Evolutionary conservation across 2,797 vertebrate genomes (phyloP).

Genomic region (Ispidina lecontei): DNA sequence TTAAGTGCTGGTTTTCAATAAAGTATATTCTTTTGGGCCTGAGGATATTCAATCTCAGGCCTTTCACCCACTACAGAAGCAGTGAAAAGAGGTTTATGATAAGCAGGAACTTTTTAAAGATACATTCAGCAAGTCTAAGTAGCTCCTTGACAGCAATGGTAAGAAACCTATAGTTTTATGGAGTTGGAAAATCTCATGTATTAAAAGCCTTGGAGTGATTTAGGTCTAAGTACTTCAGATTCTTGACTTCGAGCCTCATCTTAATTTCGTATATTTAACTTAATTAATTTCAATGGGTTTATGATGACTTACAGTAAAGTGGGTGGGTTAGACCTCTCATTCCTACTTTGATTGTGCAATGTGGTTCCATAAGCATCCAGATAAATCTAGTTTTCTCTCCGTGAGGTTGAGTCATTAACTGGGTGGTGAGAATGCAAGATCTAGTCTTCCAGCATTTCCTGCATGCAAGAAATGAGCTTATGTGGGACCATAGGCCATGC

Average conservation of each 20-base stretch:
- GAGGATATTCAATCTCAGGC: not conserved
- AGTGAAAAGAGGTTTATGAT: constrained; percentile 1
- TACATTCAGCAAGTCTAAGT: not conserved
- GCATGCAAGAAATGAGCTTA: not conserved
- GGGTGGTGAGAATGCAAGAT: not conserved
- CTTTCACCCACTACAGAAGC: not conserved
- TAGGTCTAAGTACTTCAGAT: constrained; percentile 6
- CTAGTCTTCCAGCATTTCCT: not conserved
- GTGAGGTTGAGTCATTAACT: not conserved
- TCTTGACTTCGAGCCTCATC: constrained; percentile 25
- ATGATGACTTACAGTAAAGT: not conserved
- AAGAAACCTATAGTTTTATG: not conserved
- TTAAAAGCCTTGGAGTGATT: not conserved
- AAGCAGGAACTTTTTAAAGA: not conserved
- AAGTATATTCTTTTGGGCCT: not conserved
- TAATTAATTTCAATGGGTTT: constrained; percentile 6
- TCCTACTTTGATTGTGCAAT: not conserved
- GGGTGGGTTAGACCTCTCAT: not conserved
- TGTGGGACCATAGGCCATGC: not conserved
- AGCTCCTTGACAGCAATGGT: constrained; percentile 6
- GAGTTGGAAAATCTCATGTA: not conserved
- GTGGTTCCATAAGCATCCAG: not conserved
- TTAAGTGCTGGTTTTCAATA: constrained; percentile 1
- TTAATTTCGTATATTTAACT: constrained; percentile 24
- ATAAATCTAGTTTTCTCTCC: not conserved